Percentiles rank a stretch among this genome's conserved stretches.
Evolutionary conservation across 2,113 vertebrate genomes (phyloP).

Genomic region (Pavo muticus): DNA sequence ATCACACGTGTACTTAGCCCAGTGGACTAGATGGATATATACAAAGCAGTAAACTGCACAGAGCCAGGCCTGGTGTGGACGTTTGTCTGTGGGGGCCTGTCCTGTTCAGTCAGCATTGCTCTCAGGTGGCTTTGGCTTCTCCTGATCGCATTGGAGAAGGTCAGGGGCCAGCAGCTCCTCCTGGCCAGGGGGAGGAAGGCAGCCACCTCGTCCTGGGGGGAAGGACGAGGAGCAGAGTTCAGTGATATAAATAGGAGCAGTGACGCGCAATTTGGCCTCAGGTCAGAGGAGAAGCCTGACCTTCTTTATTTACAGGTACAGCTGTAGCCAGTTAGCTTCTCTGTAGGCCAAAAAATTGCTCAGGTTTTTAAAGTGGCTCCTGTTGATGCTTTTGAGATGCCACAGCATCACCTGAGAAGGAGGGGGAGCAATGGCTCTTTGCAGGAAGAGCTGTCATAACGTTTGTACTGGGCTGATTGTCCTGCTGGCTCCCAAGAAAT

Average conservation of each 20-base stretch:
- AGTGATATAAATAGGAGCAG: not conserved
- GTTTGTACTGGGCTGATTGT: not conserved
- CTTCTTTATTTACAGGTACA: not conserved
- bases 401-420: not conserved
- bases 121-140: not conserved
- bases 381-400: not conserved
- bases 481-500: not conserved
- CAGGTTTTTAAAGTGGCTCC: not conserved
- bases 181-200: not conserved
- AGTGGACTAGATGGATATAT: too few relatives aligned
- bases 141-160: not conserved
- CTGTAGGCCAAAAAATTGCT: not conserved
- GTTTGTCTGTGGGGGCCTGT: not conserved
- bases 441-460: not conserved
- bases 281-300: not conserved
- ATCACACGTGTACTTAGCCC: rapidly evolving
- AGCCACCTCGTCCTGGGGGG: not conserved
- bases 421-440: not conserved
- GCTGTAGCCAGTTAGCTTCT: not conserved
- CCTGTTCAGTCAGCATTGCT: not conserved
- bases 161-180: not conserved
- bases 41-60: not conserved
- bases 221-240: not conserved
- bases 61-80: not conserved
- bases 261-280: not conserved